Conservation (phyloP, 1,140 invertebrate genomes). For the Drosophila persimilis region DNA sequence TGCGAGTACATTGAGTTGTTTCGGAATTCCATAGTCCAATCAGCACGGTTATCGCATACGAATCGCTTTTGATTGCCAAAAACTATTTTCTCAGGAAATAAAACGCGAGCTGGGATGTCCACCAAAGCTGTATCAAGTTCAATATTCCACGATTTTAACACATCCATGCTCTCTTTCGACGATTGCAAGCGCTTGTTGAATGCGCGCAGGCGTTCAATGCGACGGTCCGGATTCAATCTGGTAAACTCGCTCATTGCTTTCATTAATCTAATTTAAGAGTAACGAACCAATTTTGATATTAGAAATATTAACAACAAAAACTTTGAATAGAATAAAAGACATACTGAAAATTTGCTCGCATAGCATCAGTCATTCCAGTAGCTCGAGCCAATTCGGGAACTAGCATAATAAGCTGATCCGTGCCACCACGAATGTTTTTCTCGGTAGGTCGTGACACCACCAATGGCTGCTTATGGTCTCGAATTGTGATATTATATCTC, state of each 20-base stretch:
- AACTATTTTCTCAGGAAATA: conserved; percentile 84
- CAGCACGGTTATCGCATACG: conserved; percentile 69
- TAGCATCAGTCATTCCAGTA: conserved; percentile 87
- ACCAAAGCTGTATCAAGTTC: conserved; percentile 85
- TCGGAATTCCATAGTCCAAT: conserved; percentile 84
- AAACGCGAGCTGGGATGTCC: conserved; percentile 85
- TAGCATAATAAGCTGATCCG: conserved; percentile 85
- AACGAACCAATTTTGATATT: not conserved
- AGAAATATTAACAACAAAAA: too few relatives aligned
- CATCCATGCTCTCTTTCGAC: conserved; percentile 83
- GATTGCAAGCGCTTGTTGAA: conserved; percentile 86
- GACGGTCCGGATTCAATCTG: conserved; percentile 85
- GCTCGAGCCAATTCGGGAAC: conserved; percentile 90
- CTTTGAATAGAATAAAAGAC: not conserved
- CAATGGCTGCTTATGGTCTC: conserved; percentile 86
- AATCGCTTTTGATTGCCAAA: conserved; percentile 33
- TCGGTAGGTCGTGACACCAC: conserved; percentile 86
- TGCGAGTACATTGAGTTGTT: conserved; percentile 76
- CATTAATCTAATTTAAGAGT: conserved; percentile 85
- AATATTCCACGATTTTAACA: conserved; percentile 86
- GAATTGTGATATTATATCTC: conserved; percentile 87
- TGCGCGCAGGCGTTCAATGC: conserved; percentile 86
- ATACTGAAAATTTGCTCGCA: conserved; percentile 84
- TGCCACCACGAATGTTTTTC: conserved; percentile 85
- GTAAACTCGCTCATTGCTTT: conserved; percentile 86